Conservation (phyloP, 2,888 invertebrate species). For the Carcina quercana region DNA sequence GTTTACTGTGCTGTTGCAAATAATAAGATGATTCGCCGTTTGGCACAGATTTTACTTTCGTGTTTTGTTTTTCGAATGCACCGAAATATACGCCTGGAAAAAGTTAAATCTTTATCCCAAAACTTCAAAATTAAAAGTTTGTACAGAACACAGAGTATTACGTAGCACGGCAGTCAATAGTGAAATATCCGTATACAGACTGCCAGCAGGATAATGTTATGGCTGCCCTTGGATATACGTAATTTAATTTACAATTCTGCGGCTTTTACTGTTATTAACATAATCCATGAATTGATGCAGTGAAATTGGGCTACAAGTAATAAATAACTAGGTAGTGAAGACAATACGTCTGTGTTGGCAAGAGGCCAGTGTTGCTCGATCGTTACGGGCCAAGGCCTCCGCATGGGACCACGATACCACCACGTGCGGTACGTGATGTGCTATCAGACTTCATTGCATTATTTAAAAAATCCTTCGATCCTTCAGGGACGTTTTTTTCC, state of each 20-base stretch:
- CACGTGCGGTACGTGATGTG: slow-evolving; percentile 26
- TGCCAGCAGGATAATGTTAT: too few relatives aligned
- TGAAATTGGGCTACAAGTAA: slow-evolving; percentile 5
- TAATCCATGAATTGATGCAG: slow-evolving; percentile 1
- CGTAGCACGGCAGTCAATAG: too few relatives aligned
- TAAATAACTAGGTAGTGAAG: slow-evolving; percentile 24
- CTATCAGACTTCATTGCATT: neutral
- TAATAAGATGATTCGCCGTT: slow-evolving; percentile 21
- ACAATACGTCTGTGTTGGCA: slow-evolving; percentile 36
- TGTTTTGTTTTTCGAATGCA: too few relatives aligned
- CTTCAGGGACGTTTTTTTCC: too few relatives aligned
- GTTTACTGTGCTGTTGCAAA: slow-evolving; percentile 14
- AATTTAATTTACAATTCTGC: too few relatives aligned
- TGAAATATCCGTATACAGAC: too few relatives aligned
- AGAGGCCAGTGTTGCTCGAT: slow-evolving; percentile 36
- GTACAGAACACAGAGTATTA: too few relatives aligned
- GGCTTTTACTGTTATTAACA: too few relatives aligned
- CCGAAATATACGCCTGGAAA: too few relatives aligned
- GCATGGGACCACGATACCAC: slow-evolving; percentile 25
- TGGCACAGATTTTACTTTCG: slow-evolving; percentile 22
- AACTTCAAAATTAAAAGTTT: too few relatives aligned
- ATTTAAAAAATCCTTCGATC: too few relatives aligned
- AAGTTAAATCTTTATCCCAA: too few relatives aligned
- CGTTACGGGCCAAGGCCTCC: slow-evolving; percentile 40
- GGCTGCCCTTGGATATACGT: neutral